Evolutionary conservation across 2,113 vertebrate species (phyloP), one percentile per base, ranked within the genome.

Genomic region (Strix uralensis): DNA sequence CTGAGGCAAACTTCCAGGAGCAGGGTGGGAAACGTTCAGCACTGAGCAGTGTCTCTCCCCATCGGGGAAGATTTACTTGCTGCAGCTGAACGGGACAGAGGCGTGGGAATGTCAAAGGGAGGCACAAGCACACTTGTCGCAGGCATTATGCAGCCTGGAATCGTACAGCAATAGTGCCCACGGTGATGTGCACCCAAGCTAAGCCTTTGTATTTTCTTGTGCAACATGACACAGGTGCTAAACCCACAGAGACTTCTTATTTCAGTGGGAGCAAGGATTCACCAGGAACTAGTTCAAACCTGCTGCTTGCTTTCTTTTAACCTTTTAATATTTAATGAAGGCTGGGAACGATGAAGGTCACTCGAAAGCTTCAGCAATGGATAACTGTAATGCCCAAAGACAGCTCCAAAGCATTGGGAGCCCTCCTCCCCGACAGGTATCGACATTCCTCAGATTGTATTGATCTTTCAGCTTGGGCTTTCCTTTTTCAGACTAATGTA

Each of bases 131-230:
- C 8, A 1, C 25, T 11, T 49, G 2, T 2, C 42, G 5, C 61
- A 18, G 40, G 74, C 36, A 4, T 7, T 2, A 5, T 27, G 1
- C 49, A 22, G 34, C 69, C 3, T 10, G n/a, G 3, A 11, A 6
- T 13, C 38, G 0, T 2, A 13, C 10, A 4, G 75, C 3, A 26
- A 1, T 2, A 2, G 46, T 2, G 34, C 38, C 42, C 77, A 12
- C 0, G 0, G 6, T 0, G 3, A 2, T 2, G 34, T 0, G 17
- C 62, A 4, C 34, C 57, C 61, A 13, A 5, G 8, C 19, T 15
- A 21, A 32, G 46, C 1, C 0, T 2, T 5, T 1, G 2, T 1
- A 7, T 5, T 3, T 6, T 9, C 14, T 5, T 3, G 34, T 23
- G 59, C 13, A 25, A 13, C 32, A 2, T 1, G 22, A 36, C 42